Percentiles rank a stretch among this genome's conserved stretches.
Conservation (phyloP, 1,140 invertebrate genomes). For the Lerema accius region DNA sequence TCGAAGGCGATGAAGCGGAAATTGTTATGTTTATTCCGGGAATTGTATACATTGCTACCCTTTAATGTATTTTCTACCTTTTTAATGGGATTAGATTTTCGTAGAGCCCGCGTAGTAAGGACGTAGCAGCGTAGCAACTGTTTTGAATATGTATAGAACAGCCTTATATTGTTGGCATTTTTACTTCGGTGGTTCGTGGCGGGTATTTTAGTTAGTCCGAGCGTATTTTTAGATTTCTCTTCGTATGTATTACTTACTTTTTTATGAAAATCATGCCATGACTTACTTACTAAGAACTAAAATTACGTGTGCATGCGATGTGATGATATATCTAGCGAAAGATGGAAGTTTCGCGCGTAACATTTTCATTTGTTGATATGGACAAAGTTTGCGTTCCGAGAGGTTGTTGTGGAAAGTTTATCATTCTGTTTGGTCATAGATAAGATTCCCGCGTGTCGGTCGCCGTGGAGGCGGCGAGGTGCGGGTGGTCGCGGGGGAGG, state of each 20-base stretch:
- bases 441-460: slow-evolving; percentile 54
- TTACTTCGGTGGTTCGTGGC: slow-evolving; percentile 36
- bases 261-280: no score
- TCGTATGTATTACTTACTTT: no score
- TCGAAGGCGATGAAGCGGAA: slow-evolving; percentile 71
- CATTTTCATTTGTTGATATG: neutral
- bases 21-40: slow-evolving; percentile 75
- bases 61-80: slow-evolving; percentile 59
- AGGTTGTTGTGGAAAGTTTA: slow-evolving; percentile 24
- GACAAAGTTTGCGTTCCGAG: slow-evolving; percentile 1
- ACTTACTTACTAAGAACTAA: slow-evolving; percentile 2
- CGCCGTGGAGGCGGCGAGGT: slow-evolving; percentile 50
- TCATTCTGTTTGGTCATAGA: slow-evolving; percentile 63
- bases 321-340: slow-evolving; percentile 12
- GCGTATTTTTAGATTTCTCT: no score
- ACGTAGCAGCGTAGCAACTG: slow-evolving; percentile 38
- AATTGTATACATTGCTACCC: slow-evolving; percentile 59
- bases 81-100: slow-evolving; percentile 74
- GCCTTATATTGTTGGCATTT: slow-evolving; percentile 44
- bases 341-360: neutral
- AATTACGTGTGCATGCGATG: neutral
- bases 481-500: slow-evolving; percentile 41
- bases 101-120: slow-evolving; percentile 42
- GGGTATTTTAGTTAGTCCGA: no score
- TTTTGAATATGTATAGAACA: slow-evolving; percentile 56